Base-by-base conservation (phyloP, 2,888 invertebrate genomes). In the Drosophila koepferae region DNA sequence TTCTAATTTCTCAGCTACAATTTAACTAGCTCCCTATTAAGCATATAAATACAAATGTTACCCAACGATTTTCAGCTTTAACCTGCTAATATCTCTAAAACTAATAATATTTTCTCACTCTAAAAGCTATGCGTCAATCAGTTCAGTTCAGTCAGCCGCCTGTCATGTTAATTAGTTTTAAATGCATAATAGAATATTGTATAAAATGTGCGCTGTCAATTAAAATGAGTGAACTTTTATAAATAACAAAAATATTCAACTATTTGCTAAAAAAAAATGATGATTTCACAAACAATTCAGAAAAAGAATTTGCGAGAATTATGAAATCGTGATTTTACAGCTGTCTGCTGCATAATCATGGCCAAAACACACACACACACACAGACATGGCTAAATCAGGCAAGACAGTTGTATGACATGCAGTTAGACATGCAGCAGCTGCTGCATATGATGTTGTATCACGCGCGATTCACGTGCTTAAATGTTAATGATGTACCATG, bases 401-500 rank as follows among this genome's bases (percentile, higher is more conserved):
- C 59, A 40, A 40, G 55, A 43, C 48, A 36, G 59, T 38, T 48
- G 53, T 61, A 58, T 31, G 63, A 63, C 51, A 65, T 70, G 60
- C 54, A 72, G 56, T 56, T 68, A 65, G 62, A 68, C 59, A 61
- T 40, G 40, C 53, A 55, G 54, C 88, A 72, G 86, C 82, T 85
- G 82, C 72, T 85, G 82, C 72, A 82, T 59, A 60, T 86, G 81
- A 83, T 69, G 68, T 67, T 64, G 70, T 60, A 49, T 73, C 81
- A 89, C 65, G 72, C 81, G 60, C 67, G 63, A 41, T 63, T 86
- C 84, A 89, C 87, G 83, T 86, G 87, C 89, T 84, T 63, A 78
- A 78, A 84, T 84, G 84, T 86, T 89, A 89, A 84, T 84, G 85
- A 84, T 84, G 89, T 86, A 63, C 81, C 67, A 34, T 36, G 28